Evolutionary conservation across 1,140 invertebrate genomes (phyloP).

Genomic region (Drosophila pectinifera): DNA sequence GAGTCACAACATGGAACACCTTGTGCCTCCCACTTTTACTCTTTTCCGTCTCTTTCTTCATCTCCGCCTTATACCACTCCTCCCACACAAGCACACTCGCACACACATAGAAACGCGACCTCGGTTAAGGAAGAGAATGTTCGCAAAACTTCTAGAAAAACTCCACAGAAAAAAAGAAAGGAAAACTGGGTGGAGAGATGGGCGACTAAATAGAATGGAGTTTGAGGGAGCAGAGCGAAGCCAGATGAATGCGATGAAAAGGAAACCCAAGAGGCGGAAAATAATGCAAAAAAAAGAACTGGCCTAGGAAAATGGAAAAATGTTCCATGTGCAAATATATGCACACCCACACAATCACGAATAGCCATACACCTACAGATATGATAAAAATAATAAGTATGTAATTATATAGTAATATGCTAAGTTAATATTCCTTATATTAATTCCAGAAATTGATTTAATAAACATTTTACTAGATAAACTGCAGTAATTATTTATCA

Average conservation of each 20-base stretch:
- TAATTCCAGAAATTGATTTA: too few relatives aligned
- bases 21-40: constrained; percentile 53
- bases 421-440: background rate
- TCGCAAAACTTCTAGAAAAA: constrained; percentile 54
- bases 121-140: constrained; percentile 66
- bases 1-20: constrained; percentile 69
- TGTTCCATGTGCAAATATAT: constrained; percentile 38
- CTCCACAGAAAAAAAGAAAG: constrained; percentile 19
- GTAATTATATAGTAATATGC: background rate
- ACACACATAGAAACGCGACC: constrained; percentile 49
- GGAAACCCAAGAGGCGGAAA: constrained; percentile 68
- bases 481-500: too few relatives aligned
- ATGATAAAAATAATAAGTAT: background rate
- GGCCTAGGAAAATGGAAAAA: constrained; percentile 63
- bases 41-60: constrained; percentile 7
- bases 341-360: background rate
- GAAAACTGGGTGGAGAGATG: constrained; percentile 8
- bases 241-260: constrained; percentile 71
- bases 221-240: constrained; percentile 48
- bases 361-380: constrained; percentile 20
- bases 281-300: constrained; percentile 33
- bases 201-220: background rate
- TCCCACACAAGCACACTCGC: background rate
- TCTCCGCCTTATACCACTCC: background rate
- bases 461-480: background rate